A percentile compares a stretch with the other conserved stretches of the same genome.
phyloP scores from a whole-genome alignment of 2,888 invertebrate genomes.

The Xylocampa areola region DNA sequence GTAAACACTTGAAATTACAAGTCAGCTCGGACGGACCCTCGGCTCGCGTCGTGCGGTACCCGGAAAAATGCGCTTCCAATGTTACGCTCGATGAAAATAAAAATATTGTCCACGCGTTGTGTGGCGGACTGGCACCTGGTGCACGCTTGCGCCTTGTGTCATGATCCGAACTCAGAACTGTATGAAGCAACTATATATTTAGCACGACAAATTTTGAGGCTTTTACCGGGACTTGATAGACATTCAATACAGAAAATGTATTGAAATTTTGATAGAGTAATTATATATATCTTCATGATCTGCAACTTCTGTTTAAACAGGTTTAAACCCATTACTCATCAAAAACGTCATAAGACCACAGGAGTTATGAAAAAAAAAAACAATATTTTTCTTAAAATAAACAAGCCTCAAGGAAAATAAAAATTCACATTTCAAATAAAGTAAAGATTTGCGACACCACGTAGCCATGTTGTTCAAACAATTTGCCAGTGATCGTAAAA shows the following conservation, averaged over 20 bases:
- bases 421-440: slow-evolving; percentile 61
- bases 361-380: slow-evolving; percentile 30
- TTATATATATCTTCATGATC: not conserved
- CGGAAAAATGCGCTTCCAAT: slow-evolving; percentile 88
- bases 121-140: slow-evolving; percentile 68
- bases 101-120: slow-evolving; percentile 72
- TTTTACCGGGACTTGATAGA: slow-evolving; percentile 19
- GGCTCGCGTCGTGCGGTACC: slow-evolving; percentile 61
- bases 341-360: slow-evolving; percentile 24
- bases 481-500: slow-evolving; percentile 72
- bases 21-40: slow-evolving; percentile 75
- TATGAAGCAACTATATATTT: slow-evolving; percentile 2
- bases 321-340: slow-evolving; percentile 4
- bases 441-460: slow-evolving; percentile 66
- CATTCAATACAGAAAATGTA: not conserved
- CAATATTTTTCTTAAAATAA: slow-evolving; percentile 44
- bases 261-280: too few relatives aligned
- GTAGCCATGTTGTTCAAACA: slow-evolving; percentile 64
- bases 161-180: not conserved
- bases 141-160: slow-evolving; percentile 26
- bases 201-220: too few relatives aligned
- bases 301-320: too few relatives aligned
- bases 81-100: slow-evolving; percentile 84
- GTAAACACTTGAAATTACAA: slow-evolving; percentile 90
- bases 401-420: slow-evolving; percentile 42